Conservation (phyloP, 2,797 vertebrate species). For the Distichodus sexfasciatus region DNA sequence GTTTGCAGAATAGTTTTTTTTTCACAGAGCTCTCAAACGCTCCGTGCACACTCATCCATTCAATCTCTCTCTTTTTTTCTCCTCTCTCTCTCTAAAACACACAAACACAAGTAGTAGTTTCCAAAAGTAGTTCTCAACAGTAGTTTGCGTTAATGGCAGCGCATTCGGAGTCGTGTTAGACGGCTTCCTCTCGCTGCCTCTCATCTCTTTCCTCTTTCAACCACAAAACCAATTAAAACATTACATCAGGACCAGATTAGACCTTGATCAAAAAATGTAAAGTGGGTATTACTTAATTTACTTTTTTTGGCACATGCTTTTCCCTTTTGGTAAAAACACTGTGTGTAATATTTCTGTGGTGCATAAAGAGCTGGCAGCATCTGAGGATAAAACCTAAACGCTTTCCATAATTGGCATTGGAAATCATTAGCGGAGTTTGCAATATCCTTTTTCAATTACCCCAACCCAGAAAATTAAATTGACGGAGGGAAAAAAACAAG, state of each 20-base stretch:
- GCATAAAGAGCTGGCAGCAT: slow-evolving; percentile 7
- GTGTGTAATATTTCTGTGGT: slow-evolving; percentile 47
- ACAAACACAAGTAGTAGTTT: slow-evolving; percentile 14
- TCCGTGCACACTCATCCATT: slow-evolving; percentile 48
- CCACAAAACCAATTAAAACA: too few relatives aligned
- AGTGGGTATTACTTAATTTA: background rate
- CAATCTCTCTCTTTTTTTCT: too few relatives aligned
- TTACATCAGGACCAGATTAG: too few relatives aligned
- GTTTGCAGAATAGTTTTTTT: slow-evolving; percentile 80
- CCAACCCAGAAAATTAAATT: slow-evolving; percentile 62
- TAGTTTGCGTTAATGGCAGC: too few relatives aligned
- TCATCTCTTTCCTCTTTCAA: background rate
- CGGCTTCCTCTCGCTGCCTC: too few relatives aligned
- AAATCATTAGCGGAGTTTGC: slow-evolving; percentile 70
- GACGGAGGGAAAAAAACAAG: slow-evolving; percentile 63
- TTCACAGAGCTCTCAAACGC: slow-evolving; percentile 3
- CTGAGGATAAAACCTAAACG: slow-evolving; percentile 36
- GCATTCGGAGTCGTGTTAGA: too few relatives aligned
- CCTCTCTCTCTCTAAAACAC: slow-evolving; percentile 43
- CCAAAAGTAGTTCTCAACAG: too few relatives aligned
- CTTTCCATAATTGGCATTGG: slow-evolving; percentile 61
- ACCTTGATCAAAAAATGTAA: background rate
- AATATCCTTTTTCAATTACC: slow-evolving; percentile 70
- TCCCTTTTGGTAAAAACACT: background rate
- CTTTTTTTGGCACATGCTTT: background rate